Base-by-base conservation (phyloP, 2,113 vertebrate species). In the Astur gentilis region DNA sequence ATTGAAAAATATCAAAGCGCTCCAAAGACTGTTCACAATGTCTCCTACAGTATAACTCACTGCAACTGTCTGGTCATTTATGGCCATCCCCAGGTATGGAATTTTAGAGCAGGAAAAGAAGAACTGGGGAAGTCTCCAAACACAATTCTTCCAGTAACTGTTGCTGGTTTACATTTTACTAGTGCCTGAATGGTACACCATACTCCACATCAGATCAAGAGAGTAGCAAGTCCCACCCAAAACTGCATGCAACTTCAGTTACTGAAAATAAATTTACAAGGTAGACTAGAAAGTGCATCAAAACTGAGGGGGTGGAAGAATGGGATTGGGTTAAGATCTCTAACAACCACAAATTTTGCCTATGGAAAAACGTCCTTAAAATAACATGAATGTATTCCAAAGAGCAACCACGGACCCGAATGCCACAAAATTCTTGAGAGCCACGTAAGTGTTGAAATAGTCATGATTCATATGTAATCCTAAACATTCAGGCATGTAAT, bases 401-500 rank as follows among this genome's bases (percentile, higher is more conserved):
- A 79, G 44, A 92, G 32, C 27, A 71, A 57, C 1, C 54, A n/a
- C 34, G 40, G 57, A 76, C 8, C 10, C 58, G 60, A 87, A 77
- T 0, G 11, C 66, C 96, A 66, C 73, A 69, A 25, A 60, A 49
- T 25, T 78, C 36, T 13, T 50, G 16, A 55, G 38, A 89, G 60
- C 52, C 47, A 26, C 8, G 6, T 16, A 44, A 9, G 34, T 62
- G 95, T n/a, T 9, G 32, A 67, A 90, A 81, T 1, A 57, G 18
- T 16, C 11, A 2, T 73, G 89, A 97, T 67, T 95, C 92, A 94
- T 13, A 29, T 3, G 21, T 1, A 87, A 75, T 42, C 34, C 65
- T 42, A 61, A 64, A 72, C 47, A 66, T 34, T 62, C n/a, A 66
- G 45, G 38, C 61, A 8, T 47, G 49, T 90, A 62, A 96, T 97